Evolutionary conservation across 1,140 invertebrate species (phyloP).

Genomic region (Diachasmimorpha longicaudata): DNA sequence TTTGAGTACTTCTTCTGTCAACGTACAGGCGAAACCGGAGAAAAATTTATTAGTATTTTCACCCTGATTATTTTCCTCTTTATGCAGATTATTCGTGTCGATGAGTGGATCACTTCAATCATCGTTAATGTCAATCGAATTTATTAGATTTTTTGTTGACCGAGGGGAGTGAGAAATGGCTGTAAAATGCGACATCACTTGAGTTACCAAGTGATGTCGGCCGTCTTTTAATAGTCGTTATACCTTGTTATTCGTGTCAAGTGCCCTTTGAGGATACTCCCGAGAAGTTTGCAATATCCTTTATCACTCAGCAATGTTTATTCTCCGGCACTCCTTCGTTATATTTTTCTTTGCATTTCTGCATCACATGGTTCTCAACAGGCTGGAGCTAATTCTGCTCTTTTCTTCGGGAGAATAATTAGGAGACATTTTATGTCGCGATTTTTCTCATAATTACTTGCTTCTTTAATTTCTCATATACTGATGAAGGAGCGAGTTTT

Average conservation of each 20-base stretch:
- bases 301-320: background rate
- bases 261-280: background rate
- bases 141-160: background rate
- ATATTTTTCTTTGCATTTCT: background rate
- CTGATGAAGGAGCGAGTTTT: no score
- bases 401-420: background rate
- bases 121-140: background rate
- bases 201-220: background rate
- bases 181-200: background rate
- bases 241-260: background rate
- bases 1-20: no score
- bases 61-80: no score
- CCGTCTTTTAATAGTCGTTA: background rate
- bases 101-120: background rate
- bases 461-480: no score
- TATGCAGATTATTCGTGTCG: background rate
- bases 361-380: background rate
- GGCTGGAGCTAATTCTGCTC: background rate
- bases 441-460: background rate
- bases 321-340: background rate
- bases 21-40: background rate
- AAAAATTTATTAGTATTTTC: background rate
- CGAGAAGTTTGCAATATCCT: background rate
- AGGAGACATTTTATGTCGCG: background rate
- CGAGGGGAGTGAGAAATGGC: background rate